Base-by-base conservation (phyloP, 2,113 vertebrate species). In the Calyptommatus sinebrachiatus region DNA sequence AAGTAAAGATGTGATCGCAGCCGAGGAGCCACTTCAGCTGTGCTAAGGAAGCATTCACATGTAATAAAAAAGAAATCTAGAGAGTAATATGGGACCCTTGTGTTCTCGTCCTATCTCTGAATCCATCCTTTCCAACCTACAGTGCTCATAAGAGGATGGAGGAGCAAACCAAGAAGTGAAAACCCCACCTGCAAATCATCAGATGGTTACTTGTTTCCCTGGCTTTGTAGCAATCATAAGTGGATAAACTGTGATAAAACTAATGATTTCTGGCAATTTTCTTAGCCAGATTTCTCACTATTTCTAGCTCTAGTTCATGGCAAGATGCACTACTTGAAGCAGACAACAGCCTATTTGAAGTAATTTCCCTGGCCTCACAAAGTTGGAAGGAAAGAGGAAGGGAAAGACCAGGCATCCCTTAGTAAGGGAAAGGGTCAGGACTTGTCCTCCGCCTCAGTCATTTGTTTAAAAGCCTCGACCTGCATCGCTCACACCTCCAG, bases 271-370 rank as follows among this genome's bases (percentile, higher is more conserved):
- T 84, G 78, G 65, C 81, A 89, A 79, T 88, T 78, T 78, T 84
- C 81, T 86, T 89, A 88, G 82, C 80, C 83, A 83, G 79, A 84
- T 80, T 84, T 87, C 85, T 86, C 88, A 86, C 80, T 84, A 85
- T 75, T 87, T 63, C n/a, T 82, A 76, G 81, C 76, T 68, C 3
- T 70, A 76, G 85, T 84, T 86, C 87, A 72, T 73, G 75, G 84
- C 73, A 79, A 78, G 84, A 63, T 66, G 18, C 35, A 41, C 35
- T 41, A 41, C 35, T 4, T 41, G 35, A 41, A 41, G 35, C 35
- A 41, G 74, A 71, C 53, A 77, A 45, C 57, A 73, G 69, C 1
- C 4, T 79, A 80, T 77, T 79, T 1, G 72, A 5, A 79, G 26
- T 29, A 57, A 72, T 61, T 79, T 65, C 77, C 72, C 10, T 53